Evolutionary conservation across 2,888 invertebrate genomes (phyloP).

Genomic region (Hirtodrosophila histrioides): DNA sequence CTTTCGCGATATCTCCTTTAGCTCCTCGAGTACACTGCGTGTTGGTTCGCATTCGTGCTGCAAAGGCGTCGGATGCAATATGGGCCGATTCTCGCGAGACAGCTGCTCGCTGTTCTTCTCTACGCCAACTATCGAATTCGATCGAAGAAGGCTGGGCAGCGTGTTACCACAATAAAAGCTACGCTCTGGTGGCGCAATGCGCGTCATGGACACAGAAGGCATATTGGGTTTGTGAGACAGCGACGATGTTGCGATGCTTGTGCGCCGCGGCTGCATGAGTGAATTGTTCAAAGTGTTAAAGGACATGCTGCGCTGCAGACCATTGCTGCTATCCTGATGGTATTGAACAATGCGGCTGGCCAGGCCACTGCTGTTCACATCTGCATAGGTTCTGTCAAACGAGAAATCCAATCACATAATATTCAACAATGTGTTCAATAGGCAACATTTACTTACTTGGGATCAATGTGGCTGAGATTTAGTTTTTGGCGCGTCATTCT

Average conservation of each 20-base stretch:
- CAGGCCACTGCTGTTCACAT: constrained; percentile 85
- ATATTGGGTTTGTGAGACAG: constrained; percentile 79
- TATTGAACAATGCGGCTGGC: constrained; percentile 85
- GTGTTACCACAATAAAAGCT: constrained; percentile 81
- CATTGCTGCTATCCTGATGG: constrained; percentile 82
- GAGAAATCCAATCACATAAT: no score
- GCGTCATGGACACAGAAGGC: constrained; percentile 77
- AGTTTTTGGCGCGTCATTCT: constrained; percentile 54
- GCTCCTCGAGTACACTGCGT: constrained; percentile 86
- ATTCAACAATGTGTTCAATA: no score
- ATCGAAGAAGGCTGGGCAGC: constrained; percentile 80
- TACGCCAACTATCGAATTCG: constrained; percentile 78
- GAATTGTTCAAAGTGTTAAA: constrained; percentile 83
- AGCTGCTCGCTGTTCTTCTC: constrained; percentile 78
- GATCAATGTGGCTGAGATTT: constrained; percentile 77
- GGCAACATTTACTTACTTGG: constrained; percentile 65
- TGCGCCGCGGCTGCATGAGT: constrained; percentile 76
- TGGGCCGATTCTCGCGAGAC: constrained; percentile 82
- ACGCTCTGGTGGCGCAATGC: constrained; percentile 82
- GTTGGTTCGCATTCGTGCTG: constrained; percentile 84
- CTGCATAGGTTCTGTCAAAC: constrained; percentile 83
- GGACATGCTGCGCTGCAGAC: constrained; percentile 82
- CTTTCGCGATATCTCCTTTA: constrained; percentile 86
- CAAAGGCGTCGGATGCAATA: constrained; percentile 80
- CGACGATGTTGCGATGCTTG: constrained; percentile 35